Conservation (phyloP, 2,113 vertebrate species). For the Trichechus manatus region DNA sequence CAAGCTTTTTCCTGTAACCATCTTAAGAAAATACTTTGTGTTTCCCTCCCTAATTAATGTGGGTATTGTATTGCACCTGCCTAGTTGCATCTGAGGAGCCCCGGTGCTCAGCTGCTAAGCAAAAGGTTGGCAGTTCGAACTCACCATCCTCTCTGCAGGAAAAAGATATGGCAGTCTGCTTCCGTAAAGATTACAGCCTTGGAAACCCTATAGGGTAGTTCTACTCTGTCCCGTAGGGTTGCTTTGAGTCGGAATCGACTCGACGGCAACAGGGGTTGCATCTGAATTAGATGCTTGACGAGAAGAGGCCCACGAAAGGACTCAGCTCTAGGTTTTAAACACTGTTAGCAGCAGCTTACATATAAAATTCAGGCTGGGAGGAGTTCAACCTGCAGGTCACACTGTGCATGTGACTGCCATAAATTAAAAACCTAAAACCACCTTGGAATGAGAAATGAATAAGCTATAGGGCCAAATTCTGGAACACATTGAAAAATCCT, state of each 20-base stretch:
- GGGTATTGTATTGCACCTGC: background rate
- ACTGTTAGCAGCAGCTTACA: background rate
- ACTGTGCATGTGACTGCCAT: background rate
- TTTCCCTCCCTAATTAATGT: background rate
- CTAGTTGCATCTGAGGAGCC: background rate
- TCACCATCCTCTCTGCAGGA: background rate
- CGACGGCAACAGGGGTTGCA: no score
- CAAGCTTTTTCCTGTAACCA: background rate
- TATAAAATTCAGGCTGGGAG: background rate
- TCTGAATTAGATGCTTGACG: background rate
- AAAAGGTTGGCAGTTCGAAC: background rate
- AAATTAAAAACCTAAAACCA: constrained; percentile 68
- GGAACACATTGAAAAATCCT: constrained; percentile 57
- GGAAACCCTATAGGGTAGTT: background rate
- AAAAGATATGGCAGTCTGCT: background rate
- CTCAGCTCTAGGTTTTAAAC: background rate
- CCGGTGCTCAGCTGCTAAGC: background rate
- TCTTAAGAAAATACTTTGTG: background rate
- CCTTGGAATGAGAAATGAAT: constrained; percentile 68
- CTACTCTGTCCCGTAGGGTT: background rate
- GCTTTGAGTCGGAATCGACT: no score
- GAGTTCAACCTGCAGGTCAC: background rate
- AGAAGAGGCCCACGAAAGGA: background rate
- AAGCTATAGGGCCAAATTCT: constrained; percentile 60
- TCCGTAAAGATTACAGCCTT: background rate